Conservation (phyloP, 2,113 vertebrate genomes). For the Rhombomys opimus region DNA sequence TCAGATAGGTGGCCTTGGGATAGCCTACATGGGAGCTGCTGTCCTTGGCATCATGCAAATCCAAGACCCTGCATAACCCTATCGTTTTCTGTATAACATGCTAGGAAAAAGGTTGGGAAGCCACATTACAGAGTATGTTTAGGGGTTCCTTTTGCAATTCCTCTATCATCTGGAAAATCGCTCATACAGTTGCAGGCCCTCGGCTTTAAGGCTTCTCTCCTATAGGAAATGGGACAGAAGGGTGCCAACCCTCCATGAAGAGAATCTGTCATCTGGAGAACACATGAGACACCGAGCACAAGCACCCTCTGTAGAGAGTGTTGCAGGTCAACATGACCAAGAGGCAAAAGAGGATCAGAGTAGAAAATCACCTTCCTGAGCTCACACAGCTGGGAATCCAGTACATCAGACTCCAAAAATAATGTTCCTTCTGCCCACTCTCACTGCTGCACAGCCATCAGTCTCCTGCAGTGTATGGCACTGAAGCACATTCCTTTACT, state of each 20-base stretch:
- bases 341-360: background rate
- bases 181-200: background rate
- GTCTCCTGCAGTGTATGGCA: background rate
- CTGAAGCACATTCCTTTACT: background rate
- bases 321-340: background rate
- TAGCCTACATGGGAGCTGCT: background rate
- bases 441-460: background rate
- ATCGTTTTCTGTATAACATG: background rate
- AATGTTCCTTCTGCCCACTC: background rate
- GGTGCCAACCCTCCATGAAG: background rate
- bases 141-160: background rate
- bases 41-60: background rate
- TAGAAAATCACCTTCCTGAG: background rate
- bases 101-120: background rate
- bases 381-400: background rate
- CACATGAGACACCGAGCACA: background rate
- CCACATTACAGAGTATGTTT: background rate
- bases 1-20: background rate
- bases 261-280: background rate
- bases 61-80: background rate
- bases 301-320: background rate
- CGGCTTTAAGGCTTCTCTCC: background rate
- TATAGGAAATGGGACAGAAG: background rate
- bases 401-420: background rate
- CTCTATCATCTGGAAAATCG: background rate